A percentile compares a stretch with the other conserved stretches of the same genome.
Evolutionary conservation across 2,797 vertebrate genomes (phyloP).

Genomic region (Esox masquinongy): DNA sequence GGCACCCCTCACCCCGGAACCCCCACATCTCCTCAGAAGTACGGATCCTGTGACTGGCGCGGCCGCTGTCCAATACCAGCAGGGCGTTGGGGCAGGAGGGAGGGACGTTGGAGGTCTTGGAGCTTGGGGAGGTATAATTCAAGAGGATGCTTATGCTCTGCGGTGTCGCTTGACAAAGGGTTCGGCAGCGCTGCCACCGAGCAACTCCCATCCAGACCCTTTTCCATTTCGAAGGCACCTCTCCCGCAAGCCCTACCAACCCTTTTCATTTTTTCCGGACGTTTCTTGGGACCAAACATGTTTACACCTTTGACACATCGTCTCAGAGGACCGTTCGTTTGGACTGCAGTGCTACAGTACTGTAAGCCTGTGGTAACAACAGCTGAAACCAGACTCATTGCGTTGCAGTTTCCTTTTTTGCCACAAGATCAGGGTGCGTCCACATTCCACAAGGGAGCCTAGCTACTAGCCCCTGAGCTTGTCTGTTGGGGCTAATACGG

Average conservation of each 20-base stretch:
- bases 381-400: slow-evolving; percentile 33
- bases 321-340: slow-evolving; percentile 36
- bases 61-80: slow-evolving; percentile 46
- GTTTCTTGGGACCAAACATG: slow-evolving; percentile 67
- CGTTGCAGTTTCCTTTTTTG: slow-evolving; percentile 48
- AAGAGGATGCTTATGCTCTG: slow-evolving; percentile 35
- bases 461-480: slow-evolving; percentile 32
- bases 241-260: slow-evolving; percentile 37
- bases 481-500: slow-evolving; percentile 9
- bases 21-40: slow-evolving; percentile 60
- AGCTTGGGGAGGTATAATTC: slow-evolving; percentile 41
- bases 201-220: slow-evolving; percentile 54
- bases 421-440: slow-evolving; percentile 45
- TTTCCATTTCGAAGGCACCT: slow-evolving; percentile 54
- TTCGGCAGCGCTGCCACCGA: slow-evolving; percentile 21
- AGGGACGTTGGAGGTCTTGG: slow-evolving; percentile 42
- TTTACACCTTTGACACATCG: slow-evolving; percentile 57
- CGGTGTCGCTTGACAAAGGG: slow-evolving; percentile 19
- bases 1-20: slow-evolving; percentile 54
- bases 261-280: slow-evolving; percentile 36
- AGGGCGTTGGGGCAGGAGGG: slow-evolving; percentile 41
- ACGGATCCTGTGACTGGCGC: slow-evolving; percentile 53
- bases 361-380: background rate
- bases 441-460: slow-evolving; percentile 61
- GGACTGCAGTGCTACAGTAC: slow-evolving; percentile 26